Evolutionary conservation across 2,888 invertebrate species (phyloP).

Genomic region (Scrobipalpa atriplicella): DNA sequence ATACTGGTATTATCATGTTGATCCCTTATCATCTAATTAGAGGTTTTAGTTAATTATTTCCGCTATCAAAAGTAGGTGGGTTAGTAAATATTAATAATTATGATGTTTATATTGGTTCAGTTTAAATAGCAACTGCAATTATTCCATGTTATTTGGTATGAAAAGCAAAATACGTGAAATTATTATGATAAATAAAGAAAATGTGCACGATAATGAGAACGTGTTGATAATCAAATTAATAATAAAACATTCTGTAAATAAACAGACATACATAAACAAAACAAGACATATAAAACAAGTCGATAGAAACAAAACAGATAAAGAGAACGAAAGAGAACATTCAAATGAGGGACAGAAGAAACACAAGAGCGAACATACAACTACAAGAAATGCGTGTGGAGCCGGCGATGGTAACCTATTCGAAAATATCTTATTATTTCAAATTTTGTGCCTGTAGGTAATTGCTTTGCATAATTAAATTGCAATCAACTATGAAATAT

Average conservation of each 20-base stretch:
- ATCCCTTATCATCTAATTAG: not conserved
- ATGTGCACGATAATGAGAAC: slow-evolving; percentile 23
- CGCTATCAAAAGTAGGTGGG: not conserved
- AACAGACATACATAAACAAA: slow-evolving; percentile 15
- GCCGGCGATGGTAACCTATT: slow-evolving; percentile 47
- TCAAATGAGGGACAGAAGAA: slow-evolving; percentile 39
- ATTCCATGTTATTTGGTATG: not conserved
- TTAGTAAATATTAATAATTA: not conserved
- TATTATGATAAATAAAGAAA: not conserved
- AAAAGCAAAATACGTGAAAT: not conserved
- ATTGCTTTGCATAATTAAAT: no score
- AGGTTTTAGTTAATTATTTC: not conserved
- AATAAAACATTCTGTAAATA: slow-evolving; percentile 20
- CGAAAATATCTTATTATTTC: not conserved
- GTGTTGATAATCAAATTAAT: slow-evolving; percentile 22
- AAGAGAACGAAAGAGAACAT: slow-evolving; percentile 43
- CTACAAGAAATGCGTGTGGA: slow-evolving; percentile 40
- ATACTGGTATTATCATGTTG: not conserved
- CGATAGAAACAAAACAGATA: slow-evolving; percentile 41
- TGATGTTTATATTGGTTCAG: not conserved
- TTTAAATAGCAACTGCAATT: not conserved
- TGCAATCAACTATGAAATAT: no score
- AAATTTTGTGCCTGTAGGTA: not conserved
- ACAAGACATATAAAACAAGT: slow-evolving; percentile 31
- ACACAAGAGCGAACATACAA: slow-evolving; percentile 52